Evolutionary conservation across 2,888 invertebrate species (phyloP), one percentile per base, ranked within the genome.

Genomic region (Drosophila antonietae): DNA sequence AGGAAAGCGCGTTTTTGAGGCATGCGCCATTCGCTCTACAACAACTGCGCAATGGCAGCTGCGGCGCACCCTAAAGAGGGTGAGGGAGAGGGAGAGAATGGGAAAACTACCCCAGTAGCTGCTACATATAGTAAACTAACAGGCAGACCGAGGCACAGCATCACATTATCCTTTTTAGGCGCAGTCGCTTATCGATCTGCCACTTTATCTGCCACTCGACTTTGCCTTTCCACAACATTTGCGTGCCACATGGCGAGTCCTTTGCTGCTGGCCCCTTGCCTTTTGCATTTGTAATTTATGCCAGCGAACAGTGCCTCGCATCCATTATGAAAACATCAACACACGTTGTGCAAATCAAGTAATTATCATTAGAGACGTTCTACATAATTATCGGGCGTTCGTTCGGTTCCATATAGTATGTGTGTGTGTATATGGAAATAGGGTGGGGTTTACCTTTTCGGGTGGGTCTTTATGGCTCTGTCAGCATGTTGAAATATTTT

Each of bases 281-380:
- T 41, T 2, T 66, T 83, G 78, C 47, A 62, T 75, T 72, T 68
- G 80, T 89, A 89, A 89, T 86, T 86, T 88, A 89, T 84, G 85
- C 83, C 58, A 28, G 56, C 33, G 57, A 60, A 58, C 28, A 35
- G 49, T 51, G 28, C 71, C 71, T 51, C 47, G 75, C 69, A 80
- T 78, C 75, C 78, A 84, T 86, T 85, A 83, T 89, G 78, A 69
- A 84, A 86, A 86, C 83, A 88, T 88, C 80, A 84, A 80, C 88
- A 86, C 79, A 89, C 81, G 71, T 84, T 87, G 84, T 81, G 89
- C 79, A 89, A 86, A 89, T 89, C 86, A 80, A 89, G 89, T 79
- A 89, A 86, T 86, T 88, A 86, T 77, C 83, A 80, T 75, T 75
- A 80, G 44, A 87, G 69, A 81, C 69, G 67, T 81, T 82, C 72